A percentile compares a stretch with the other conserved stretches of the same genome.
Evolutionary conservation across 2,797 vertebrate species (phyloP).

Genomic region (Acipenser oxyrinchus): DNA sequence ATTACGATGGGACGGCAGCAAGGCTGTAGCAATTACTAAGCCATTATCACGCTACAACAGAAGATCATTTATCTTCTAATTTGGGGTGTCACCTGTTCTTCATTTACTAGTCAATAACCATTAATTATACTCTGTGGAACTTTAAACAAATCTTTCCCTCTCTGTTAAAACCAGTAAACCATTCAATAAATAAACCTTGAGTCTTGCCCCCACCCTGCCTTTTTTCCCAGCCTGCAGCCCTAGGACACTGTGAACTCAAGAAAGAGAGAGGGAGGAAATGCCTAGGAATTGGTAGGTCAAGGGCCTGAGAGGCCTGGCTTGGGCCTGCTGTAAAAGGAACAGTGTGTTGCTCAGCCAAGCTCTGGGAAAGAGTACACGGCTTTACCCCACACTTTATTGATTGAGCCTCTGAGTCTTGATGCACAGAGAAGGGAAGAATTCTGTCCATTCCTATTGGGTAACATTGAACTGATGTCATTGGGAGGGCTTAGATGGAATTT

Average conservation of each 20-base stretch:
- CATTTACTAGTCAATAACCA: constrained; percentile 74
- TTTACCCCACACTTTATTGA: not conserved
- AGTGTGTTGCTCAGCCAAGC: constrained; percentile 11
- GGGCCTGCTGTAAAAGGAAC: constrained; percentile 36
- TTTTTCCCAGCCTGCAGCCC: constrained; percentile 41
- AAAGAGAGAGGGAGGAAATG: constrained; percentile 52
- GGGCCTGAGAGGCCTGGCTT: constrained; percentile 47
- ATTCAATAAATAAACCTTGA: constrained; percentile 62
- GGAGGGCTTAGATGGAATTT: not conserved
- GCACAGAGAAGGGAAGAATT: not conserved
- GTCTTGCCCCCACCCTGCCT: constrained; percentile 25
- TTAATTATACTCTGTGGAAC: constrained; percentile 65
- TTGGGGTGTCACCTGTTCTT: constrained; percentile 75
- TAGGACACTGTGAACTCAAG: constrained; percentile 44
- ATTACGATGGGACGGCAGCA: constrained; percentile 54
- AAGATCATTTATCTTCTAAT: constrained; percentile 74
- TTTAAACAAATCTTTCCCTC: constrained; percentile 64
- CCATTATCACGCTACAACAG: constrained; percentile 76
- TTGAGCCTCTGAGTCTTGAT: not conserved
- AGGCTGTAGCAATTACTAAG: constrained; percentile 69
- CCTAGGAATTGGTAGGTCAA: constrained; percentile 65
- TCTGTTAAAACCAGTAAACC: constrained; percentile 61
- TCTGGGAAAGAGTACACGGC: not conserved
- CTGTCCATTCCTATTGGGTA: not conserved
- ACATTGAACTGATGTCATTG: not conserved